phyloP scores from a whole-genome alignment of 2,888 invertebrate species.

The Catocala sponsa region DNA sequence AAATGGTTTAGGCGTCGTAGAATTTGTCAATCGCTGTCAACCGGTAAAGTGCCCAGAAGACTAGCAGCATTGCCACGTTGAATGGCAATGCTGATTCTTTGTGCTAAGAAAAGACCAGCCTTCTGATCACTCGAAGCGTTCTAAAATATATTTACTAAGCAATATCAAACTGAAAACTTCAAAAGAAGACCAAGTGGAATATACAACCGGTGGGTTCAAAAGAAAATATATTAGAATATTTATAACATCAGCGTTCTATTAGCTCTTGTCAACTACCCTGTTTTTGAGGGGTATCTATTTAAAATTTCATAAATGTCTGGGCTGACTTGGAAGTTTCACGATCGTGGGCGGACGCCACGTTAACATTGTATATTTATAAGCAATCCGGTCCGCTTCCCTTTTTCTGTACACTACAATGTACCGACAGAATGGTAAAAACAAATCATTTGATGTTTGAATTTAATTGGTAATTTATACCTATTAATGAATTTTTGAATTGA shows the following conservation, averaged over 20 bases:
- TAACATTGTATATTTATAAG: constrained; percentile 67
- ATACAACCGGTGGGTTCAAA: constrained; percentile 1
- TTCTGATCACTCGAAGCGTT: too few relatives aligned
- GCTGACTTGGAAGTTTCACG: constrained; percentile 51
- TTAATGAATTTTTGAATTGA: too few relatives aligned
- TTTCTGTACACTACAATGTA: constrained; percentile 50
- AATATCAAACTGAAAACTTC: neutral
- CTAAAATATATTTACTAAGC: neutral
- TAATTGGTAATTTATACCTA: neutral
- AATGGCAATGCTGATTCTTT: too few relatives aligned
- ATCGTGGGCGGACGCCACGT: constrained; percentile 45
- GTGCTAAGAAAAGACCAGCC: too few relatives aligned
- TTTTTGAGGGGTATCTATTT: constrained; percentile 48
- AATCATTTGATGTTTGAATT: neutral
- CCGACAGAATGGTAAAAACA: constrained; percentile 48
- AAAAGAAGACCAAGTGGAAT: constrained; percentile 4
- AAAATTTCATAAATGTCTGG: constrained; percentile 65
- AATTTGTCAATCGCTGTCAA: too few relatives aligned
- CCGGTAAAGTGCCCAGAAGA: too few relatives aligned
- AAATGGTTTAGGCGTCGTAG: too few relatives aligned
- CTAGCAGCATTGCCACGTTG: too few relatives aligned
- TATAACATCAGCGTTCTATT: constrained; percentile 32
- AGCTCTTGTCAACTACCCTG: constrained; percentile 40
- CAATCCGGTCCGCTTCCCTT: constrained; percentile 54
- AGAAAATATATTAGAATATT: constrained; percentile 31